phyloP scores from a whole-genome alignment of 1,140 invertebrate genomes.

The Pachyrhynchus sulphureomaculatus region DNA sequence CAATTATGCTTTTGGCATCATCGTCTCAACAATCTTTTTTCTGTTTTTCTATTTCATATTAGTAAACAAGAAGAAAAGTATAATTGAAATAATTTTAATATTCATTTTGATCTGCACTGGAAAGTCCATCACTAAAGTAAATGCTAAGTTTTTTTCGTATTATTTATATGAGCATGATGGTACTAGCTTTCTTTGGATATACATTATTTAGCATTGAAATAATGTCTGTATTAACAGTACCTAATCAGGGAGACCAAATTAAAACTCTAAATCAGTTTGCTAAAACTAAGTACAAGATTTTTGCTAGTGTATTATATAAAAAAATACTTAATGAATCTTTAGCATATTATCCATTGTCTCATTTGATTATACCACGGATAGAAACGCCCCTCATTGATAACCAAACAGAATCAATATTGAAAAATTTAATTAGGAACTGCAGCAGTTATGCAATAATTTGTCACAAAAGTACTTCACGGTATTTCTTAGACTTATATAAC shows the following conservation, averaged over 20 bases:
- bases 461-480: background rate
- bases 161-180: slow-evolving; percentile 11
- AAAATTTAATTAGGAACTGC: background rate
- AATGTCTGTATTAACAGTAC: background rate
- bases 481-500: background rate
- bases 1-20: background rate
- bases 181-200: slow-evolving; percentile 7
- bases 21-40: background rate
- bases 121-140: background rate
- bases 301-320: background rate
- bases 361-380: background rate
- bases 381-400: background rate
- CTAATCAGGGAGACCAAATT: background rate
- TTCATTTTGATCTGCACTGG: slow-evolving; percentile 7
- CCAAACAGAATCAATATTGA: background rate
- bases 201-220: slow-evolving; percentile 8
- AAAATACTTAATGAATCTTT: background rate
- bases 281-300: background rate
- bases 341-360: background rate
- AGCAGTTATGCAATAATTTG: slow-evolving; percentile 8
- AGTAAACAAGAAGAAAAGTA: background rate
- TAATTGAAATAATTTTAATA: background rate
- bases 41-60: slow-evolving; percentile 1
- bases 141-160: slow-evolving; percentile 1
- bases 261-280: slow-evolving; percentile 14